Base-by-base conservation (phyloP, 2,888 invertebrate species). In the Anorthoa munda region DNA sequence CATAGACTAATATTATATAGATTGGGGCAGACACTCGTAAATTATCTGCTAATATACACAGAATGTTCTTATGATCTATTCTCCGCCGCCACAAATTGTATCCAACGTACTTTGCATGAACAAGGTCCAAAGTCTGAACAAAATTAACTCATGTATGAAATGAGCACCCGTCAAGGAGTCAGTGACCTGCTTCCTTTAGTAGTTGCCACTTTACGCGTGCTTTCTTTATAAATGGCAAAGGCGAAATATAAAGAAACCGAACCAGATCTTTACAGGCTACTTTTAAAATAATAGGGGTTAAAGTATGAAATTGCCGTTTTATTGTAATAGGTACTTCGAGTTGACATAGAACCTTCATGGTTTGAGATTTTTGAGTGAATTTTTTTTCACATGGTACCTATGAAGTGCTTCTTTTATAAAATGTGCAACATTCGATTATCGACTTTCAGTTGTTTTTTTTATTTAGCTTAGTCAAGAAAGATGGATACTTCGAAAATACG, bases 31-130 rank as follows among this genome's bases (percentile, higher is more conserved):
- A 63, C 56, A 61, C 45, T 61, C 55, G 56, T 56, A 39, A 69
- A 71, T 71, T 60, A 68, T 68, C 75, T 51, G 64, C 66, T 83
- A 70, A 79, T 75, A 64, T 50, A 58, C 64, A 59, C 39, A 48
- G 39, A 79, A 68, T 63, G 60, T 72, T 82, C 69, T 48, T 74
- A 68, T 66, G 66, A 76, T 72, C 66, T 68, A 56, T 67, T 67
- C 63, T 13, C 48, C 23, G 46, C 50, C 66, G 45, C 64, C 70
- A 51, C 73, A 67, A 65, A 79, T 85, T 73, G 55, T 21, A 66
- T 70, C 31, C 46, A 7, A 58, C 21, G 60, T 61, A 58, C 45
- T 58, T 50, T n/a, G 68, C 58, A 59, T 39, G 26, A 53, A 51
- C n/a, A 21, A 72, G 39, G 63, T 69, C 46, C 60, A 59, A 58